Evolutionary conservation across 2,113 vertebrate genomes (phyloP).

Genomic region (Elgaria multicarinata): DNA sequence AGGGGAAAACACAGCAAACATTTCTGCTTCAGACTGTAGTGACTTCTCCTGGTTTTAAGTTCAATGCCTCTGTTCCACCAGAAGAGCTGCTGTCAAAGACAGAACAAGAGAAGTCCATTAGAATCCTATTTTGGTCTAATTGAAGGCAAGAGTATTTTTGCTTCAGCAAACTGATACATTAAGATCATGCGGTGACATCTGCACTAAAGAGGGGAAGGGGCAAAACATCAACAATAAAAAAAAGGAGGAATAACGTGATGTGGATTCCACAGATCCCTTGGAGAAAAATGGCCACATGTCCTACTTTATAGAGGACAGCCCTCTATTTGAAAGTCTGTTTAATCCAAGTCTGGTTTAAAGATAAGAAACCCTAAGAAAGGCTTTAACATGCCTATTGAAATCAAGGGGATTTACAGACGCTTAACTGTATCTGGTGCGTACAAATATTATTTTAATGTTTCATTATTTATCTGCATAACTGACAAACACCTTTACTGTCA

Average conservation of each 20-base stretch:
- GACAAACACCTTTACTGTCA: neutral
- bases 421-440: neutral
- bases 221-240: neutral
- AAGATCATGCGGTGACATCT: neutral
- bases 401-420: neutral
- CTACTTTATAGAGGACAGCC: too few species aligned
- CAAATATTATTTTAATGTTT: neutral
- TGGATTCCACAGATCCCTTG: neutral
- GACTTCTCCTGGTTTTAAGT: constrained; percentile 11
- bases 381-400: neutral
- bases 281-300: too few species aligned
- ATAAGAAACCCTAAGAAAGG: neutral
- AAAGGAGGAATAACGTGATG: neutral
- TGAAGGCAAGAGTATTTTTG: neutral
- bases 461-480: neutral
- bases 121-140: neutral
- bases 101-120: constrained; percentile 26
- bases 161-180: neutral
- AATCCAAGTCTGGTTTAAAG: too few species aligned
- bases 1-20: neutral
- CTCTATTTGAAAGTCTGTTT: too few species aligned
- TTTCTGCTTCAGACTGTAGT: neutral
- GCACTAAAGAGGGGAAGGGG: neutral
- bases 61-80: neutral
- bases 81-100: neutral